These are phyloP conservation scores for Leucania comma DNA, from an alignment of 2,888 invertebrate genomes.

Conservation along the genomic window DNA sequence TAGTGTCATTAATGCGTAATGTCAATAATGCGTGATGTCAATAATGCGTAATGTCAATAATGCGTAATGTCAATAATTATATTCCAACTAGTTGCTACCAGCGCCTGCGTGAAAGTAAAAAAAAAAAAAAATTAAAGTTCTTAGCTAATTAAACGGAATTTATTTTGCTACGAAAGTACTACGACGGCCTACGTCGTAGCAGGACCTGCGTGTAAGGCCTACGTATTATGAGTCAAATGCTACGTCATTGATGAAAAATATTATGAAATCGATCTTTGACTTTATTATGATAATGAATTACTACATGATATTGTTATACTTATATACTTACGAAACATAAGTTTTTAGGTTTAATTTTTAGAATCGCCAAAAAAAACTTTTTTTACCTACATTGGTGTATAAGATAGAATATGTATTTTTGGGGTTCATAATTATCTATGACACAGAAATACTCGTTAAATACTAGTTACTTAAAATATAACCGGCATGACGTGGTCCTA, in stretches of 20 bases:
- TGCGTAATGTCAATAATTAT: too few species aligned
- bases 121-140: not conserved
- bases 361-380: not conserved
- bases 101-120: too few species aligned
- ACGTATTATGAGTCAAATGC: slow-evolving; percentile 2
- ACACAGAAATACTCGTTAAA: slow-evolving; percentile 36
- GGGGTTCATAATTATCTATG: slow-evolving; percentile 26
- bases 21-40: too few species aligned
- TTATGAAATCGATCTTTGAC: not conserved
- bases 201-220: slow-evolving; percentile 48
- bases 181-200: slow-evolving; percentile 71
- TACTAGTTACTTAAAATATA: slow-evolving; percentile 54
- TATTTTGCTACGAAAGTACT: slow-evolving; percentile 58
- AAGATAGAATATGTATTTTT: not conserved
- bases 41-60: too few species aligned
- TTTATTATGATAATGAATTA: not conserved
- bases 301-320: not conserved
- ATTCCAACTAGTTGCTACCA: too few species aligned
- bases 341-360: not conserved
- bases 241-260: slow-evolving; percentile 11
- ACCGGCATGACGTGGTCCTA: slow-evolving; percentile 54
- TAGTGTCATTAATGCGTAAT: too few species aligned
- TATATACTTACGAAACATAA: not conserved
- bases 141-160: slow-evolving; percentile 4
- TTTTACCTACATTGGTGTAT: not conserved